Conservation (phyloP, 2,113 vertebrate species). For the Melanotaenia duboulayi region DNA sequence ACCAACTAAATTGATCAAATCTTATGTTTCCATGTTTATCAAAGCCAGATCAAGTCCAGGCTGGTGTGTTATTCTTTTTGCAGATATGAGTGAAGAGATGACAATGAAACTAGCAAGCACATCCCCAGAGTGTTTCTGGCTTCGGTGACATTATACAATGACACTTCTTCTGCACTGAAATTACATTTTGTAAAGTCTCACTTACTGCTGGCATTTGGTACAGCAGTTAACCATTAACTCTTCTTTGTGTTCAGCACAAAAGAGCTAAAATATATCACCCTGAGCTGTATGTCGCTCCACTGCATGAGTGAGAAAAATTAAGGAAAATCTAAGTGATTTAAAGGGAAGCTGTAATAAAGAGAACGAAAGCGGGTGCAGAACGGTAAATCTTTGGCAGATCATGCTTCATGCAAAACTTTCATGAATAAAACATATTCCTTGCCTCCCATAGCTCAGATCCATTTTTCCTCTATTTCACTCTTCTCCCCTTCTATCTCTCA, state of each 20-base stretch:
- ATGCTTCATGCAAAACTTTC: slow-evolving; percentile 81
- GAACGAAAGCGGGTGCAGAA: slow-evolving; percentile 61
- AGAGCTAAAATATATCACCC: slow-evolving; percentile 53
- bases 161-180: slow-evolving; percentile 39
- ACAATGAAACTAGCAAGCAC: slow-evolving; percentile 2
- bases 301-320: slow-evolving; percentile 60
- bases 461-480: slow-evolving; percentile 67
- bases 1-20: slow-evolving; percentile 26
- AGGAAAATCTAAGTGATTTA: slow-evolving; percentile 73
- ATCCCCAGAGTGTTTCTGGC: slow-evolving; percentile 22
- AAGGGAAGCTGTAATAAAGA: slow-evolving; percentile 71
- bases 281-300: slow-evolving; percentile 34
- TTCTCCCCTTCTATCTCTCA: slow-evolving; percentile 74
- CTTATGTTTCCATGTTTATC: slow-evolving; percentile 27
- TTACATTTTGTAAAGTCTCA: slow-evolving; percentile 34
- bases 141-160: slow-evolving; percentile 25
- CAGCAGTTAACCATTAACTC: slow-evolving; percentile 55
- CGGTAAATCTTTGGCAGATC: slow-evolving; percentile 77
- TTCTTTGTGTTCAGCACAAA: slow-evolving; percentile 56
- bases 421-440: slow-evolving; percentile 84
- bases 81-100: slow-evolving; percentile 16
- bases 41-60: slow-evolving; percentile 35
- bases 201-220: slow-evolving; percentile 16
- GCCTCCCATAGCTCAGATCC: slow-evolving; percentile 71
- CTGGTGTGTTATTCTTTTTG: slow-evolving; percentile 28